Conservation (phyloP, 2,113 vertebrate genomes). For the Chunga burmeisteri region DNA sequence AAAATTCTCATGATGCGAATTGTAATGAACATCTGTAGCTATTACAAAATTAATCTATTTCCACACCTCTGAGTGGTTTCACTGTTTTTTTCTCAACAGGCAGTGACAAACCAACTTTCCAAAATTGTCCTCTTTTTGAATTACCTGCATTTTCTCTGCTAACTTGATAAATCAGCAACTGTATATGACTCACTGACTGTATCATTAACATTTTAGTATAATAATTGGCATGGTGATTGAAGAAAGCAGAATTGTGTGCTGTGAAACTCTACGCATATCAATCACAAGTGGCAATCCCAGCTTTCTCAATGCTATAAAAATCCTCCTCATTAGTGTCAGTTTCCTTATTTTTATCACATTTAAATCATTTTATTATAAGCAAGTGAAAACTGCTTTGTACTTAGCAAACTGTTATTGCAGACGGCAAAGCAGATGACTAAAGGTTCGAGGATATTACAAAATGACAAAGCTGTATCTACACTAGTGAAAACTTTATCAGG, state of each 20-base stretch:
- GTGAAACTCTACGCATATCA: background rate
- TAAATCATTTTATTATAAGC: background rate
- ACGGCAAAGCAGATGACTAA: background rate
- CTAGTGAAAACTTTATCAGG: background rate
- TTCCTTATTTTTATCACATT: slow-evolving; percentile 26
- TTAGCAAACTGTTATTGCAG: background rate
- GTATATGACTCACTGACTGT: background rate
- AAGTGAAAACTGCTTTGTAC: background rate
- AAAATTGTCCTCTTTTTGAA: background rate
- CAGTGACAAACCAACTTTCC: slow-evolving; percentile 9
- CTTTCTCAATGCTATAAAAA: background rate
- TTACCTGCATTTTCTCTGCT: slow-evolving; percentile 32
- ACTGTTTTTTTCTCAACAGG: background rate
- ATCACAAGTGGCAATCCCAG: slow-evolving; percentile 34
- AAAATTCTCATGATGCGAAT: background rate
- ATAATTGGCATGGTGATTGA: slow-evolving; percentile 47
- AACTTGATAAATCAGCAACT: slow-evolving; percentile 6
- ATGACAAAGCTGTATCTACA: background rate
- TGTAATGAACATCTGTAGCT: slow-evolving; percentile 24
- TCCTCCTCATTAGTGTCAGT: background rate
- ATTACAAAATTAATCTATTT: slow-evolving; percentile 23
- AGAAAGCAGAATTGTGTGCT: slow-evolving; percentile 42
- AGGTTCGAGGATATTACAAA: background rate
- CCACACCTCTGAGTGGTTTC: background rate
- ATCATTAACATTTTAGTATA: slow-evolving; percentile 55